Conservation (phyloP, 1,140 invertebrate species). For the Zaprionus kolodkinae region DNA sequence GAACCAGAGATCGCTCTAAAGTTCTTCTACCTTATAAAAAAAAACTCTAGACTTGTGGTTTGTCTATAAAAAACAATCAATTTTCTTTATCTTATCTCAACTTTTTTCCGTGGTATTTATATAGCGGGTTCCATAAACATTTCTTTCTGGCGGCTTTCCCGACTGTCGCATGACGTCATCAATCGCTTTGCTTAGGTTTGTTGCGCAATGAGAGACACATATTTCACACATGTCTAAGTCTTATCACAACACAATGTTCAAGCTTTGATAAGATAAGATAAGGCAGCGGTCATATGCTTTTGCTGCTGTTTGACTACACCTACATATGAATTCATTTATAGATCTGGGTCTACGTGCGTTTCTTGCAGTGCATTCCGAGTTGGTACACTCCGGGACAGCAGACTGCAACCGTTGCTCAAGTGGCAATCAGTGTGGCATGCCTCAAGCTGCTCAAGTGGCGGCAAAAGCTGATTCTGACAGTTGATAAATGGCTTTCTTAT, state of each 20-base stretch:
- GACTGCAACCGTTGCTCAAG: conserved; percentile 29
- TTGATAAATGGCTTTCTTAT: conserved; percentile 9
- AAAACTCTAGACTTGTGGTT: too few species aligned
- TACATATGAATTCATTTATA: too few species aligned
- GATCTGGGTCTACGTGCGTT: not conserved
- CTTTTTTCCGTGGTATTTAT: not conserved
- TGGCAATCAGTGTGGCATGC: conserved; percentile 30
- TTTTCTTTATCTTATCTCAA: not conserved
- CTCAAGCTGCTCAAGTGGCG: conserved; percentile 18
- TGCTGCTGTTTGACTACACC: not conserved
- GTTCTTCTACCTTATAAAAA: not conserved
- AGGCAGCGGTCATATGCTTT: not conserved
- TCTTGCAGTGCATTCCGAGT: not conserved
- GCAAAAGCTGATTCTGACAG: conserved; percentile 44
- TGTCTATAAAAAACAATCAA: not conserved
- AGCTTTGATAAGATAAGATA: conserved; percentile 2
- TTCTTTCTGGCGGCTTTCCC: conserved; percentile 4
- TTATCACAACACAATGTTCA: not conserved
- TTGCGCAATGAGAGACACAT: not conserved
- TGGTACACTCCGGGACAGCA: not conserved
- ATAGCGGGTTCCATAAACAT: not conserved
- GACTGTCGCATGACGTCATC: conserved; percentile 27
- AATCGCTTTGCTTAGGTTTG: not conserved
- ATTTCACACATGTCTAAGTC: not conserved
- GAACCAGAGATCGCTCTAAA: not conserved